A percentile compares a stretch with the other conserved stretches of the same genome.
Evolutionary conservation across 2,888 invertebrate genomes (phyloP).

Genomic region (Brenthis ino): DNA sequence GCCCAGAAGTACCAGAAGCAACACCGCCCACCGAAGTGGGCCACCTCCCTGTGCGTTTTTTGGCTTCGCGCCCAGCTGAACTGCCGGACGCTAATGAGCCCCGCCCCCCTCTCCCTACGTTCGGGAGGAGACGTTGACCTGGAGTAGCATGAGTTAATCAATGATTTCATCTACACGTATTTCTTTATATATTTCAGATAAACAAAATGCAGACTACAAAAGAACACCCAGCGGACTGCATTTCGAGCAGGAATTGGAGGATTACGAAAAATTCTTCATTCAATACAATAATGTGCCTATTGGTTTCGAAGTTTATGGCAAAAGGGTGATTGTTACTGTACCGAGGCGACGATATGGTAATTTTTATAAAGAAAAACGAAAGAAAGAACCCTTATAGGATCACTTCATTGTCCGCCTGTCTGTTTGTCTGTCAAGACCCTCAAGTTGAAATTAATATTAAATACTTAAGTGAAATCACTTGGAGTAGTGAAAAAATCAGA

Average conservation of each 20-base stretch:
- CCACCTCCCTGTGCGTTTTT: too few relatives aligned
- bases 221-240: constrained; percentile 39
- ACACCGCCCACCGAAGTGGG: too few relatives aligned
- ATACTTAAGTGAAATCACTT: neutral
- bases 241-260: constrained; percentile 50
- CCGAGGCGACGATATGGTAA: constrained; percentile 85
- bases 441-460: neutral
- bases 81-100: too few relatives aligned
- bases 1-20: too few relatives aligned
- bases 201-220: constrained; percentile 45
- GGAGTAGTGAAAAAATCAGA: neutral
- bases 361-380: too few relatives aligned
- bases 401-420: too few relatives aligned
- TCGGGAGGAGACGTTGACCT: too few relatives aligned
- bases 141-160: too few relatives aligned
- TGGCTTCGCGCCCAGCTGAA: too few relatives aligned
- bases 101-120: too few relatives aligned
- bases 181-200: constrained; percentile 45
- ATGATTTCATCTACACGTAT: too few relatives aligned
- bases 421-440: neutral
- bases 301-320: constrained; percentile 83
- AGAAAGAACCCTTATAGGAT: too few relatives aligned
- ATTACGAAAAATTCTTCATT: constrained; percentile 58
- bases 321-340: constrained; percentile 86
- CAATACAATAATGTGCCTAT: constrained; percentile 85